These are phyloP conservation scores for Opisthograptis luteolata DNA, from an alignment of 2,888 invertebrate species.

Conservation along the genomic window DNA sequence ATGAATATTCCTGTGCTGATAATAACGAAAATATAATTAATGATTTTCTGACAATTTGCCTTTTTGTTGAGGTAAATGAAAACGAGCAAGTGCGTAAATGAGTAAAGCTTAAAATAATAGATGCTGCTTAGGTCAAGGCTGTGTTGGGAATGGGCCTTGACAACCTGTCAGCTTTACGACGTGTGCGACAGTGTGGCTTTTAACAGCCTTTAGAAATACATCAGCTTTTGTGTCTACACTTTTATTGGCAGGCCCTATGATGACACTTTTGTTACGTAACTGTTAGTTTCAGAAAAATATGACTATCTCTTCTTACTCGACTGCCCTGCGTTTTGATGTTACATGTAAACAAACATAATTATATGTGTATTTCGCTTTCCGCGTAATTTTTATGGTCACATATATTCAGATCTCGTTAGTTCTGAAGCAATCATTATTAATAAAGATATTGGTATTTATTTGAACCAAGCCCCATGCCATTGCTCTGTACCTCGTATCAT, in stretches of 20 bases:
- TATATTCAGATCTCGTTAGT: too few species aligned
- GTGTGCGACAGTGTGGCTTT: conserved; percentile 40
- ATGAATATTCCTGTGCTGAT: conserved; percentile 24
- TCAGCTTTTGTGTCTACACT: conserved; percentile 40
- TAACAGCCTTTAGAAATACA: conserved; percentile 50
- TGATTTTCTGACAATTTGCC: conserved; percentile 32
- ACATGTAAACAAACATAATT: too few species aligned
- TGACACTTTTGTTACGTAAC: conserved; percentile 27
- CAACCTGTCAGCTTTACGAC: conserved; percentile 45
- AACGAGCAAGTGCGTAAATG: conserved; percentile 34
- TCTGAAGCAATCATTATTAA: too few species aligned
- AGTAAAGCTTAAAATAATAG: conserved; percentile 36
- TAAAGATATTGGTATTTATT: too few species aligned
- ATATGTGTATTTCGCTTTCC: too few species aligned
- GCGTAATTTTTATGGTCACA: too few species aligned
- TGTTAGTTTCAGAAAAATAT: conserved; percentile 3
- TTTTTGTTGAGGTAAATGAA: conserved; percentile 32
- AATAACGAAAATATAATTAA: conserved; percentile 41
- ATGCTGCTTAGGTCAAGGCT: conserved; percentile 48
- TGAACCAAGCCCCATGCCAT: too few species aligned
- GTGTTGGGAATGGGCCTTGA: conserved; percentile 40
- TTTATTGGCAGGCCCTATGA: conserved; percentile 31
- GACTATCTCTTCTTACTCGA: too few species aligned
- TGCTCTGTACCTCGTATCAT: too few species aligned
- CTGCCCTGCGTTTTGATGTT: too few species aligned